These are phyloP conservation scores for Araneus ventricosus DNA, from an alignment of 1,140 invertebrate species.

Conservation along the genomic window DNA sequence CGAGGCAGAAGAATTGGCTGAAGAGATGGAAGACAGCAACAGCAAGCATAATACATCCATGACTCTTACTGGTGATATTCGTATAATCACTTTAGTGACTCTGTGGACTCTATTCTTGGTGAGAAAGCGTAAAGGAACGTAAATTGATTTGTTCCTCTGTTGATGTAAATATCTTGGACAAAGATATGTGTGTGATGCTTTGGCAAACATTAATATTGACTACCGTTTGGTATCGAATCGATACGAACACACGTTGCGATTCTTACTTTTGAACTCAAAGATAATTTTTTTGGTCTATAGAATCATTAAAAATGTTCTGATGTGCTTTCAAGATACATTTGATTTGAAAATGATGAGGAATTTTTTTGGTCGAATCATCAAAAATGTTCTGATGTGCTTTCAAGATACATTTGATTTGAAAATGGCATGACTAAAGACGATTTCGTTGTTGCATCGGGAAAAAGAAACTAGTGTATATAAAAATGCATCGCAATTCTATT, in stretches of 20 bases:
- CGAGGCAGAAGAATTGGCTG: background rate
- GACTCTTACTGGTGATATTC: background rate
- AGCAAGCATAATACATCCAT: background rate
- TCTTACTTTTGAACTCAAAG: background rate
- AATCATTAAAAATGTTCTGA: background rate
- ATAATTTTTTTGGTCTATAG: background rate
- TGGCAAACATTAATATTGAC: background rate
- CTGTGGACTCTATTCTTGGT: constrained; percentile 5
- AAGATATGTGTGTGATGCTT: background rate
- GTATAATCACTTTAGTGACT: constrained; percentile 5
- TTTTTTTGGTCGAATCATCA: background rate
- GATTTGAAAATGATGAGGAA: too few species aligned
- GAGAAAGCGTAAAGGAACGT: constrained; percentile 41
- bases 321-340: too few species aligned
- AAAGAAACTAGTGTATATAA: too few species aligned
- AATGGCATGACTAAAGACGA: too few species aligned
- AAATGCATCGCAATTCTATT: too few species aligned
- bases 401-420: too few species aligned
- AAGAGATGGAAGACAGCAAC: background rate
- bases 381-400: background rate
- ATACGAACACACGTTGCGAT: background rate
- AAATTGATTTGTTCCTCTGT: background rate
- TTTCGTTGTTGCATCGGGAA: too few species aligned
- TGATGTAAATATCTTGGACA: background rate
- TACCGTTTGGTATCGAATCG: background rate